phyloP scores from a whole-genome alignment of 2,888 invertebrate species.

The Agapostemon virescens region DNA sequence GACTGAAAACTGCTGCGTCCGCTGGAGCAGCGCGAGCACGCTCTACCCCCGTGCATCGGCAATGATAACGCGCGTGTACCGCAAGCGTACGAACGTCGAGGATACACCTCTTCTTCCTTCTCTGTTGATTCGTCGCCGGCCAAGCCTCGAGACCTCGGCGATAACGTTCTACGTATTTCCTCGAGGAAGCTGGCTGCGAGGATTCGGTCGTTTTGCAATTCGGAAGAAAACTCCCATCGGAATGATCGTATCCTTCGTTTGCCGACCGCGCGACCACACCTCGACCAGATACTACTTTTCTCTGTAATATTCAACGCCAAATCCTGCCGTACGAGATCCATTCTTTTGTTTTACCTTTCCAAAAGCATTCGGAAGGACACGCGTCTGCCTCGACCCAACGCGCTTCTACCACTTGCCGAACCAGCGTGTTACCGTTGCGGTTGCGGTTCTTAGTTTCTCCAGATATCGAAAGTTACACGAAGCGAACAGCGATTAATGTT shows the following conservation, averaged over 20 bases:
- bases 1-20: no score
- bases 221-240: not conserved
- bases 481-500: constrained; percentile 12
- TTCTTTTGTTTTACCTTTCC: constrained; percentile 3
- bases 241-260: not conserved
- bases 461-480: constrained; percentile 6
- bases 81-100: not conserved
- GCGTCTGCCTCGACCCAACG: constrained; percentile 1
- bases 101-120: no score
- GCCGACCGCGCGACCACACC: not conserved
- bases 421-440: constrained; percentile 12
- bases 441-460: not conserved
- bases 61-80: constrained; percentile 25
- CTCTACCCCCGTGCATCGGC: constrained; percentile 16
- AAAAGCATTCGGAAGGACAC: constrained; percentile 18
- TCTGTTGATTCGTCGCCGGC: not conserved
- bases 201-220: not conserved
- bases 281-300: not conserved
- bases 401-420: constrained; percentile 45
- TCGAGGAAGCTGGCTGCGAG: not conserved
- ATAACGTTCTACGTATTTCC: not conserved
- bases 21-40: constrained; percentile 24
- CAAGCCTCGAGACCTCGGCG: not conserved
- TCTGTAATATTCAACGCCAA: not conserved
- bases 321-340: constrained; percentile 15